A percentile compares a stretch with the other conserved stretches of the same genome.
These are phyloP conservation scores for Andinoacara biseriatus DNA, from an alignment of 2,113 vertebrate species.

Conservation along the genomic window DNA sequence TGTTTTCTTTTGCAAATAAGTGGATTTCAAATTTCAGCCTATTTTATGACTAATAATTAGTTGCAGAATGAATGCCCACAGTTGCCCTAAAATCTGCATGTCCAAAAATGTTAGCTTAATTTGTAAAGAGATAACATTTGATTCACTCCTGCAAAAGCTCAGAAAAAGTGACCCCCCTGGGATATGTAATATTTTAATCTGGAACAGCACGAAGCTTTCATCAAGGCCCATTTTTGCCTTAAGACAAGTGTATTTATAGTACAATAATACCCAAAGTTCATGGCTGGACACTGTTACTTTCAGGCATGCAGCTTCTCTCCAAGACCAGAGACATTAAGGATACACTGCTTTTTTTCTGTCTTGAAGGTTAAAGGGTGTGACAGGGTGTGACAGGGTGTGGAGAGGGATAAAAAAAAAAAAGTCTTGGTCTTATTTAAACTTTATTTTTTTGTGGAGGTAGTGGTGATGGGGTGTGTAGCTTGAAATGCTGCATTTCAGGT, in stretches of 20 bases:
- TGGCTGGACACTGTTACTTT: background rate
- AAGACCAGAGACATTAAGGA: background rate
- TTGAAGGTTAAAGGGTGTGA: background rate
- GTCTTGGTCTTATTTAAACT: background rate
- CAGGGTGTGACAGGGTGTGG: fast-evolving
- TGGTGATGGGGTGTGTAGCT: background rate
- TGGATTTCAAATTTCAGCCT: background rate
- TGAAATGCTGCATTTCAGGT: background rate
- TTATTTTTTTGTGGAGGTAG: background rate
- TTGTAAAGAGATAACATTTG: background rate
- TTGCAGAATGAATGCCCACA: background rate
- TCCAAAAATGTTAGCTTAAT: background rate
- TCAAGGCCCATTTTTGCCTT: background rate
- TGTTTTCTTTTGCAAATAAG: background rate
- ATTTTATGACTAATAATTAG: background rate
- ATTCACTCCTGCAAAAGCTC: background rate
- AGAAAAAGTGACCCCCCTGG: background rate
- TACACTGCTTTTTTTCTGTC: background rate
- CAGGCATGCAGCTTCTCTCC: background rate
- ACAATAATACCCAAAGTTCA: background rate
- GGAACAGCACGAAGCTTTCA: background rate
- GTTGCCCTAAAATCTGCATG: background rate
- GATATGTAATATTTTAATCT: background rate
- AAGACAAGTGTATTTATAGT: constrained; percentile 1
- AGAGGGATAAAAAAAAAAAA: background rate